These are phyloP conservation scores for Mionectes olivaceus DNA, from an alignment of 2,797 vertebrate species.

Conservation along the genomic window DNA sequence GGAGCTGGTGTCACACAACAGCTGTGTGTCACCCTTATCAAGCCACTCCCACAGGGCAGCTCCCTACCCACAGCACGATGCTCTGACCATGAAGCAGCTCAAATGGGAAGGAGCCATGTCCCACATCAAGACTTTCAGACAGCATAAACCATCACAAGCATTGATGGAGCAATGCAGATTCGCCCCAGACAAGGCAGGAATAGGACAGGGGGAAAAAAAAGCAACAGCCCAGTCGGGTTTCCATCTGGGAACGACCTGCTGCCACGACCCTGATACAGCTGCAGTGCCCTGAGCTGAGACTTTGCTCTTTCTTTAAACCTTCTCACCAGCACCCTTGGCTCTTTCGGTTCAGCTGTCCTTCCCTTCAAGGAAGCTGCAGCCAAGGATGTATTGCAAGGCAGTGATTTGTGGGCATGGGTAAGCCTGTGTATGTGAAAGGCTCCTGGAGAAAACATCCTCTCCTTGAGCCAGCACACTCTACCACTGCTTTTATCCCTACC, in stretches of 20 bases:
- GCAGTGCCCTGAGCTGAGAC: background rate
- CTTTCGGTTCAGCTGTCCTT: background rate
- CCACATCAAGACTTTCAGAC: background rate
- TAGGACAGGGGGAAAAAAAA: accelerated
- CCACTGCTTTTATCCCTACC: background rate
- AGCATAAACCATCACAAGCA: background rate
- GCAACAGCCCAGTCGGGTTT: background rate
- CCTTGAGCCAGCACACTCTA: background rate
- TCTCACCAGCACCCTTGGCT: background rate
- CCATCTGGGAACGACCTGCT: background rate
- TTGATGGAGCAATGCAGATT: background rate
- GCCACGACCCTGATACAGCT: accelerated
- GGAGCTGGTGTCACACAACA: background rate
- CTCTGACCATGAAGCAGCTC: background rate
- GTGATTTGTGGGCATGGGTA: background rate
- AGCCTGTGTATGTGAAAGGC: background rate
- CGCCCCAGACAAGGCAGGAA: background rate
- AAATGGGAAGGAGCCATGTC: background rate
- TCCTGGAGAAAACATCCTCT: background rate
- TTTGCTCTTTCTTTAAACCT: background rate
- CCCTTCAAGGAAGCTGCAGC: background rate
- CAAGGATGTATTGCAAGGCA: background rate
- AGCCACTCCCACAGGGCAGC: background rate
- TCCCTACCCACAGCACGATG: accelerated
- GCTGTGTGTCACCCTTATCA: accelerated